These are phyloP conservation scores for Ooceraea biroi DNA, from an alignment of 1,140 invertebrate species.

Conservation along the genomic window DNA sequence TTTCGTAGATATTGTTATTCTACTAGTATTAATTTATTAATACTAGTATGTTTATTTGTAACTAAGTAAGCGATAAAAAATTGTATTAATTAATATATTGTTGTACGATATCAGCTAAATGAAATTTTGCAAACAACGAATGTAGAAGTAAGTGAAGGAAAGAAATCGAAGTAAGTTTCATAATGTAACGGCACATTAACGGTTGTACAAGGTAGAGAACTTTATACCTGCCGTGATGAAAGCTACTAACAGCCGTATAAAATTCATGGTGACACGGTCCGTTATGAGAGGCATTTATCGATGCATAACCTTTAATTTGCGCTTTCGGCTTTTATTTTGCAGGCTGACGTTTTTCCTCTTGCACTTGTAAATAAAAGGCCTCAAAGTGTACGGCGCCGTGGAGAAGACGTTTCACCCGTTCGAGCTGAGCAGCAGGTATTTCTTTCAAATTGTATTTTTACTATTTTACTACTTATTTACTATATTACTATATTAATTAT, in stretches of 20 bases:
- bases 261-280: constrained; percentile 65
- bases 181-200: constrained; percentile 77
- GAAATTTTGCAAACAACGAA: constrained; percentile 9
- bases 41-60: neutral
- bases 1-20: neutral
- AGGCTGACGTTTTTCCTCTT: constrained; percentile 84
- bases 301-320: constrained; percentile 72
- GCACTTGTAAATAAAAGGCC: constrained; percentile 85
- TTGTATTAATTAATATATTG: neutral
- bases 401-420: constrained; percentile 86
- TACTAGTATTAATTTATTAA: neutral
- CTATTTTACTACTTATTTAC: neutral
- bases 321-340: constrained; percentile 74
- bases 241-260: constrained; percentile 78
- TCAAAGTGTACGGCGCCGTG: constrained; percentile 87
- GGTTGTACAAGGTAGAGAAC: constrained; percentile 79
- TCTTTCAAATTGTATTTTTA: neutral
- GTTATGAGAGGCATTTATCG: constrained; percentile 63
- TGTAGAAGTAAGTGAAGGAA: constrained; percentile 11
- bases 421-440: constrained; percentile 85
- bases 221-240: constrained; percentile 84
- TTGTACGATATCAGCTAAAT: neutral
- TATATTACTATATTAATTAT: neutral
- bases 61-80: neutral
- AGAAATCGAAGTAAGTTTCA: constrained; percentile 41